These are phyloP conservation scores for Morone saxatilis DNA, from an alignment of 2,113 vertebrate species.

Conservation along the genomic window DNA sequence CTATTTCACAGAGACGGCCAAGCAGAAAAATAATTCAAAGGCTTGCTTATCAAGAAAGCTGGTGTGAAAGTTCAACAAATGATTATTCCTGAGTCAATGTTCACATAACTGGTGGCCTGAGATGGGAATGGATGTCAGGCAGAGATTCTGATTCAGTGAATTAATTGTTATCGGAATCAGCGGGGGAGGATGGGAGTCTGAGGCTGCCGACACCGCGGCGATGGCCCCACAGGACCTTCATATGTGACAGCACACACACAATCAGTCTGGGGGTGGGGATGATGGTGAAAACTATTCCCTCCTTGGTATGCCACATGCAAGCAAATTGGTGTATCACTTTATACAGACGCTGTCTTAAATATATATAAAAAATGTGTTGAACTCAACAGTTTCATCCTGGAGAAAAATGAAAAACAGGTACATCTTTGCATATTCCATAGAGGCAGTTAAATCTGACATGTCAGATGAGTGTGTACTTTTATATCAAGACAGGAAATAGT, in stretches of 20 bases:
- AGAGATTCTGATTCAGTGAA: conserved; percentile 72
- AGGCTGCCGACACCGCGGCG: not conserved
- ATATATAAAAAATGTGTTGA: not conserved
- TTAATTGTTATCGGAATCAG: conserved; percentile 77
- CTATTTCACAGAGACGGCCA: conserved; percentile 84
- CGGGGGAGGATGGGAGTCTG: conserved; percentile 27
- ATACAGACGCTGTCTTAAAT: conserved; percentile 1
- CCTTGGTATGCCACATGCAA: conserved; percentile 35
- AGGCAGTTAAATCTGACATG: conserved; percentile 42
- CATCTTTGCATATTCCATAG: conserved; percentile 31
- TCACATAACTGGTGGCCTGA: conserved; percentile 78
- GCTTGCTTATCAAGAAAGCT: conserved; percentile 81
- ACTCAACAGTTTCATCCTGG: conserved; percentile 4
- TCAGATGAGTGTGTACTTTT: conserved; percentile 40
- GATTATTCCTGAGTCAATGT: conserved; percentile 82
- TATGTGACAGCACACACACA: conserved; percentile 59
- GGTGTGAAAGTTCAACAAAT: conserved; percentile 83
- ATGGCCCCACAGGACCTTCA: conserved; percentile 42
- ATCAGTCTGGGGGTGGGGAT: conserved; percentile 23
- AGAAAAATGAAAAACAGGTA: conserved; percentile 34
- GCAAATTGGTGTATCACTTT: conserved; percentile 33
- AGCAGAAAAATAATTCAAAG: conserved; percentile 85
- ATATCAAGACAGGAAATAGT: conserved; percentile 49
- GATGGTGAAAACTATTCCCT: conserved; percentile 39
- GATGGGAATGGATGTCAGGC: conserved; percentile 73